A percentile compares a stretch with the other conserved stretches of the same genome.
Evolutionary conservation across 1,140 invertebrate genomes (phyloP).

Genomic region (Venturia canescens): DNA sequence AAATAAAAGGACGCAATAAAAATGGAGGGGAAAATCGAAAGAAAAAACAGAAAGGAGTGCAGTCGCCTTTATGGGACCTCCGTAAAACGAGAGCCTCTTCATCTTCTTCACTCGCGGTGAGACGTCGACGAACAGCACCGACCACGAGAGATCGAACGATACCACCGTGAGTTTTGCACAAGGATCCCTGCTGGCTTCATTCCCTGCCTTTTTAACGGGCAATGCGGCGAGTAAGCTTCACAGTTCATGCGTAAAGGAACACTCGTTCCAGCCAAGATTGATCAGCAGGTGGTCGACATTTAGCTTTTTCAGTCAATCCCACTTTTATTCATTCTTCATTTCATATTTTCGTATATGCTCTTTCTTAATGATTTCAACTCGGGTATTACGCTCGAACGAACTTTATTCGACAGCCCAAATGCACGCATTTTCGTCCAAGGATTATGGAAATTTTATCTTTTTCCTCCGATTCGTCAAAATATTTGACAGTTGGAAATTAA

Average conservation of each 20-base stretch:
- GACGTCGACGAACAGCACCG: not conserved
- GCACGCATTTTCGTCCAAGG: too few relatives aligned
- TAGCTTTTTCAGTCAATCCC: not conserved
- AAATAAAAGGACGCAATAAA: not conserved
- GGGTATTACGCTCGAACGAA: too few relatives aligned
- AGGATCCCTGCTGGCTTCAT: conserved; percentile 10
- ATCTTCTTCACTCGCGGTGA: conserved; percentile 2
- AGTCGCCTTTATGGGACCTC: not conserved
- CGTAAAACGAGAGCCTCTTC: not conserved
- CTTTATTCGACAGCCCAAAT: too few relatives aligned
- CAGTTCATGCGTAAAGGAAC: conserved; percentile 2
- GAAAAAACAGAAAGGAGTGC: not conserved
- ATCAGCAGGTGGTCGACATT: conserved; percentile 7
- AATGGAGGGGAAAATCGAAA: not conserved
- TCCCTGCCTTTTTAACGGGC: not conserved
- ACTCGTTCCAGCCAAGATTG: not conserved
- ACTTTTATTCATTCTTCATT: not conserved
- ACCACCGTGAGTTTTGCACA: not conserved
- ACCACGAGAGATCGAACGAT: not conserved
- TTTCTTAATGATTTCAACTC: too few relatives aligned
- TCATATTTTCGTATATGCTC: too few relatives aligned
- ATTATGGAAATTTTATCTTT: too few relatives aligned
- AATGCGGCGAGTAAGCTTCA: not conserved
- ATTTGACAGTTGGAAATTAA: too few relatives aligned
- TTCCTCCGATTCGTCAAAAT: too few relatives aligned